Evolutionary conservation across 1,140 invertebrate species (phyloP), one percentile per base, ranked within the genome.

Genomic region (Hyles euphorbiae): DNA sequence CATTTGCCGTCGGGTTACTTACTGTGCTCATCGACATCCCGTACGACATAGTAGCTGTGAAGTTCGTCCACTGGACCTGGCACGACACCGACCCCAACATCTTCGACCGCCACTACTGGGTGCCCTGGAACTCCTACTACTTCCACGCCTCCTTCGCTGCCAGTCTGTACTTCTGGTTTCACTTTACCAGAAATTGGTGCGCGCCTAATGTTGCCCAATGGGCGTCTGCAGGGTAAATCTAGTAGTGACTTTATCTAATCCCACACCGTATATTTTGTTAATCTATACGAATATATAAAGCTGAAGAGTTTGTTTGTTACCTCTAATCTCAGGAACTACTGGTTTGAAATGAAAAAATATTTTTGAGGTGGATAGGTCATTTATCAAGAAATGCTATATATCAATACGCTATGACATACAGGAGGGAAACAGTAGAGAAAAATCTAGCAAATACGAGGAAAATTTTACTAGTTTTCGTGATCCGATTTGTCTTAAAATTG

Each of bases 1-100:
- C 94, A 0, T 93, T 94, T 78, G 94, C 94, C 36, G 94, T 95
- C 46, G 95, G 95, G 3, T 78, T 96, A n/a, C 75, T 91, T 3
- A 92, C 92, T 0, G 93, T 96, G 0, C 83, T 96, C 8, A 90
- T 96, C 22, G 95, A 96, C 74, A 90, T 96, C 46, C 95, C 95
- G 0, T 96, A 95, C 74, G 95, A 96, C 71, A 95, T 96, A 40
- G 92, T 95, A 56, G 91, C 93, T 1, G 93, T 96, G 0, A 95
- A 95, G 76, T 93, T 95, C 72, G 78, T 95, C 2, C 95, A 95
- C 84, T 96, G 95, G 95, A 95, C 93, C 0, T 96, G 95, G 95
- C 95, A 96, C 76, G 95, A 96, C 76, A 96, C 95, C 0, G 95
- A 96, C 82, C 94, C 95, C 3, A 96, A 96, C 78, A 94, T 96